Base-by-base conservation (phyloP, 2,888 invertebrate genomes). In the Diaperis boleti region DNA sequence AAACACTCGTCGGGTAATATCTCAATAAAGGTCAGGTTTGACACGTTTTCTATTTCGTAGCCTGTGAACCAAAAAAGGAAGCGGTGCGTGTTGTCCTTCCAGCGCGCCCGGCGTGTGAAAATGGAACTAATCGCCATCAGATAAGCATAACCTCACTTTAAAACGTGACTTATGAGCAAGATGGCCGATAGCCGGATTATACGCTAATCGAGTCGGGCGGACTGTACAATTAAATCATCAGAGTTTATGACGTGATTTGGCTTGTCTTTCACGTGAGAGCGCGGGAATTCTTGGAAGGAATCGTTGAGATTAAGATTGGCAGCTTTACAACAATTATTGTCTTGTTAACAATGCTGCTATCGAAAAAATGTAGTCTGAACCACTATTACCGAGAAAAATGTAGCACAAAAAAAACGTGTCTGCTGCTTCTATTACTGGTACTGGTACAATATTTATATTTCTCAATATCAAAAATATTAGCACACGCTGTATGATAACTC, bases 181-280 rank as follows among this genome's bases (percentile, higher is more conserved):
- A 49, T 49, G 49, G 1, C 31, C 20, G 49, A 49, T 49, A 49
- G 29, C 10, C 8, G 29, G 14, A 15, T 17, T 49, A 33, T 49
- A 15, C 20, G 15, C 17, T 49, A 33, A 49, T 49, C 31, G 35
- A 49, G 35, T 35, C 35, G 35, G 31, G 13, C 29, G 29, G 26
- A 31, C 15, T 29, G 29, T 45, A 49, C 49, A 49, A 49, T 49
- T 49, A 49, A 49, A 49, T 49, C 49, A 49, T 49, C 49, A 49
- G 1, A 2, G 6, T n/a, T n/a, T 22, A 5, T 7, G 5, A 22
- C 5, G 7, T 7, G 7, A 7, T 7, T 22, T 7, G 26, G 7
- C 26, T 22, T 22, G 26, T 5, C 4, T 22, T 22, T 7, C 5
- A 22, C 26, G 26, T 7, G 7, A n/a, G n/a, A n/a, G n/a, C n/a